These are phyloP conservation scores for Drymonia ruficornis DNA, from an alignment of 2,888 invertebrate species.

Conservation along the genomic window DNA sequence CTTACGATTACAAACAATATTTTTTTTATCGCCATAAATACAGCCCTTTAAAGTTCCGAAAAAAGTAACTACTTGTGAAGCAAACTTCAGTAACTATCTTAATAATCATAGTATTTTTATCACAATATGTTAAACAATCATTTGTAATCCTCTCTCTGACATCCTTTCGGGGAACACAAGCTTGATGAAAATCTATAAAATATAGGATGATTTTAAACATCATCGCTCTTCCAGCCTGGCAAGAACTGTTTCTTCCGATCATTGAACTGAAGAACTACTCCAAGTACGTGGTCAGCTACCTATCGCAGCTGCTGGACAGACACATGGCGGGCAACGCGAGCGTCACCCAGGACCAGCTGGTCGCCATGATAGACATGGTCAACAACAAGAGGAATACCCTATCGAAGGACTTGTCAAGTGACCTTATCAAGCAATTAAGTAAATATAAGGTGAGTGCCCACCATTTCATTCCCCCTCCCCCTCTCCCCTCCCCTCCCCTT, in stretches of 20 bases:
- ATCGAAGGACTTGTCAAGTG: slow-evolving; percentile 81
- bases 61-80: too few species aligned
- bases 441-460: slow-evolving; percentile 84
- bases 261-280: slow-evolving; percentile 89
- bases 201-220: background rate
- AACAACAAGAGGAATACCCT: slow-evolving; percentile 83
- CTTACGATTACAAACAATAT: too few species aligned
- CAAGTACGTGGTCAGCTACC: slow-evolving; percentile 86
- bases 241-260: slow-evolving; percentile 89
- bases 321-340: slow-evolving; percentile 68
- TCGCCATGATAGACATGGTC: slow-evolving; percentile 86
- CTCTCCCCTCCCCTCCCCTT: too few species aligned
- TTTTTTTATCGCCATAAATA: too few species aligned
- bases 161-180: too few species aligned
- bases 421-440: slow-evolving; percentile 80
- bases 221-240: slow-evolving; percentile 85
- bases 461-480: too few species aligned
- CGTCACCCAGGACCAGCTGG: slow-evolving; percentile 82
- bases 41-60: too few species aligned
- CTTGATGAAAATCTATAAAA: too few species aligned
- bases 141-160: too few species aligned
- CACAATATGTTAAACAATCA: too few species aligned
- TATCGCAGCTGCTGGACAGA: slow-evolving; percentile 79
- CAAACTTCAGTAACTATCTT: too few species aligned
- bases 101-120: too few species aligned